Percentiles rank a stretch among this genome's conserved stretches.
phyloP scores from a whole-genome alignment of 2,888 invertebrate species.

The Eupelmus urozonus region DNA sequence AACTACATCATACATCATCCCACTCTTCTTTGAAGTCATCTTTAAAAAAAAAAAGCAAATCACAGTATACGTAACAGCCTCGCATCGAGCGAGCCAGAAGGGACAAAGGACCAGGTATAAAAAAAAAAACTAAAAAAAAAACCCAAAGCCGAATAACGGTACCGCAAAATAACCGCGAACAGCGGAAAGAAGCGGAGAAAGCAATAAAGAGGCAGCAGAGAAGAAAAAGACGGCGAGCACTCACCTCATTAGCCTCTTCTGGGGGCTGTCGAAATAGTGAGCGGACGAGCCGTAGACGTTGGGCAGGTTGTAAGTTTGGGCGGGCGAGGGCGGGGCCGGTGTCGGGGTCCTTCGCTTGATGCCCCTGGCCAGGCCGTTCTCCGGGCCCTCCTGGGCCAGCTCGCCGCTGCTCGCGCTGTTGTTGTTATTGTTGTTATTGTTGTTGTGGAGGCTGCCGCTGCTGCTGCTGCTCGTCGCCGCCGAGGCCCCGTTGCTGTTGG shows the following conservation, averaged over 20 bases:
- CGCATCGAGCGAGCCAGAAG: not conserved
- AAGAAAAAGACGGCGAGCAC: slow-evolving; percentile 33
- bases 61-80: not conserved
- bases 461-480: slow-evolving; percentile 63
- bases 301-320: slow-evolving; percentile 71
- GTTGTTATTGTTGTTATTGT: slow-evolving; percentile 62
- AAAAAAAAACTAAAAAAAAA: slow-evolving; percentile 4
- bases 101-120: not conserved
- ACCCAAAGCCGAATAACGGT: slow-evolving; percentile 20
- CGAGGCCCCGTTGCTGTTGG: slow-evolving; percentile 65
- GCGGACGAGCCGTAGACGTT: slow-evolving; percentile 69
- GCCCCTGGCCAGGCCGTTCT: slow-evolving; percentile 60
- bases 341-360: slow-evolving; percentile 66
- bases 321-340: slow-evolving; percentile 71
- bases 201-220: not conserved
- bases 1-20: no score
- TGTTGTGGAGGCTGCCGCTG: slow-evolving; percentile 67
- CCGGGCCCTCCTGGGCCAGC: slow-evolving; percentile 77
- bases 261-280: slow-evolving; percentile 74
- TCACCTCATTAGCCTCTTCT: slow-evolving; percentile 75
- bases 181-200: not conserved
- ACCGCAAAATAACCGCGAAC: not conserved
- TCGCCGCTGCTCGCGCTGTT: slow-evolving; percentile 61
- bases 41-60: no score
- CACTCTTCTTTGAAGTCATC: no score